Conservation (phyloP, 1,140 invertebrate species). For the Idris sp. region DNA sequence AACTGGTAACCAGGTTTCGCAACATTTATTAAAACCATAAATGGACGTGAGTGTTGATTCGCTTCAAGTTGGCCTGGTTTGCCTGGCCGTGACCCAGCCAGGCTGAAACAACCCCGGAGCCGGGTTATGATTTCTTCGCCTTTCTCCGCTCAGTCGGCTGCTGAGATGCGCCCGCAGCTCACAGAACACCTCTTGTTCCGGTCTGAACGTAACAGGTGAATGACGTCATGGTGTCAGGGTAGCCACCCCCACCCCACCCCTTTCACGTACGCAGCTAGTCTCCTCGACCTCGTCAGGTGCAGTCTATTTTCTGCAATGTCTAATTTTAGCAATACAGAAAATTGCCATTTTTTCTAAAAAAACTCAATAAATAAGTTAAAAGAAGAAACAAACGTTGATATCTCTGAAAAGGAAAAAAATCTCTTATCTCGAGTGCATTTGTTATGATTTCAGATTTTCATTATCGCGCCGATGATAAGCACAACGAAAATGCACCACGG, state of each 20-base stretch:
- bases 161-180: conserved; percentile 50
- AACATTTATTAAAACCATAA: conserved; percentile 43
- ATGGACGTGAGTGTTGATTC: conserved; percentile 10
- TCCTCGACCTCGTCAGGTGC: conserved; percentile 42
- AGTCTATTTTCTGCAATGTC: conserved; percentile 43
- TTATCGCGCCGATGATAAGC: conserved; percentile 45
- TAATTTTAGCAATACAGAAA: no score
- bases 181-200: conserved; percentile 36
- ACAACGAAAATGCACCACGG: conserved; percentile 49
- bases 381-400: no score
- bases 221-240: conserved; percentile 71
- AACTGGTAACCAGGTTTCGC: no score
- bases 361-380: no score
- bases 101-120: conserved; percentile 54
- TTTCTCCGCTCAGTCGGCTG: conserved; percentile 15
- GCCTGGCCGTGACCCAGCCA: conserved; percentile 74
- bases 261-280: conserved; percentile 12
- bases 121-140: conserved; percentile 32
- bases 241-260: conserved; percentile 49
- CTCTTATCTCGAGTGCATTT: conserved; percentile 38
- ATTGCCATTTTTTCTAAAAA: no score
- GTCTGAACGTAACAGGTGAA: conserved; percentile 74
- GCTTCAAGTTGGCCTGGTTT: conserved; percentile 70
- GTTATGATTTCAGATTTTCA: conserved; percentile 46
- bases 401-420: no score